Evolutionary conservation across 2,888 invertebrate genomes (phyloP), one percentile per base, ranked within the genome.

Genomic region (Omphaloscelis lunosa): DNA sequence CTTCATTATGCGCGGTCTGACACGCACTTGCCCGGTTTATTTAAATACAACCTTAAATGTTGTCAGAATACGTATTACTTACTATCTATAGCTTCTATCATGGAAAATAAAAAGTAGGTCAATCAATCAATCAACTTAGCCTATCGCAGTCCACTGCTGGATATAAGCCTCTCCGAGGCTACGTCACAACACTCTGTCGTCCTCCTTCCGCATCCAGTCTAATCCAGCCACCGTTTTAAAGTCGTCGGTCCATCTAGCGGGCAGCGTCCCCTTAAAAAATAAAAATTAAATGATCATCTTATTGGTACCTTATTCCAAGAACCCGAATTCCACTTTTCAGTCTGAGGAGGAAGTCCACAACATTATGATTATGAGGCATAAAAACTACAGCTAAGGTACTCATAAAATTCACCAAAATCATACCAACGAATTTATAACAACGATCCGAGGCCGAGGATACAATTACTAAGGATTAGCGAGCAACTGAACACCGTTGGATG

Each of bases 381-480:
- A 0, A 23, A 68, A 29, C 29, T 29, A 17, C 12, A 67, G 11
- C 23, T 7, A 1, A 20, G 0, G 8, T n/a, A 71, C 45, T n/a
- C n/a, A 68, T 71, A 45, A 70, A 67, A 34, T 27, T 34, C n/a
- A 29, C 9, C 12, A 62, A 73, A 71, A 59, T 67, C 45, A 75
- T 62, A 85, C 71, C 67, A 82, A 6, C 9, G 20, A 69, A 70
- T 61, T 72, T 59, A 71, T 41, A 63, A 17, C 20, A 39, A n/a
- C 27, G 3, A 17, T 11, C 56, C 34, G 65, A 85, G 48, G 53
- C 12, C 41, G n/a, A 7, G 56, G 51, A 61, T 75, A 62, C 48
- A 27, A 69, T 84, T 62, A 73, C 34, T 58, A 51, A 73, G 68
- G 77, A 80, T 82, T 87, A 85, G 73, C 59, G 34, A 73, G 69